Evolutionary conservation across 2,113 vertebrate species (phyloP).

Genomic region (Danionella cerebrum): DNA sequence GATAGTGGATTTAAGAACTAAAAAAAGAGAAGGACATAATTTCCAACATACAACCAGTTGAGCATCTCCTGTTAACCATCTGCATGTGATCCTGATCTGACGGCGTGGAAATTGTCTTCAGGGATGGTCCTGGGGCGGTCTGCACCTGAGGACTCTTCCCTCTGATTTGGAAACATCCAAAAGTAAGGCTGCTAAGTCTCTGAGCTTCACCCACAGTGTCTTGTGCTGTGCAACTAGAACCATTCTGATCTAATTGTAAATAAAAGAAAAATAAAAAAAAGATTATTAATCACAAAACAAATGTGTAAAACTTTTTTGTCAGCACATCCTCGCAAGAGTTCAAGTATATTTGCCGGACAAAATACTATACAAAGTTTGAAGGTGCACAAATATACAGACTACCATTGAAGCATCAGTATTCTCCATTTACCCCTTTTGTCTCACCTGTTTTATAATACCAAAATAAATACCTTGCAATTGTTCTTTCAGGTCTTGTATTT

Average conservation of each 20-base stretch:
- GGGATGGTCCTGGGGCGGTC: constrained; percentile 64
- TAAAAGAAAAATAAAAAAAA: not conserved
- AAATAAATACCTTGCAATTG: constrained; percentile 75
- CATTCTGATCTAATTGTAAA: constrained; percentile 71
- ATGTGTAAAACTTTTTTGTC: too few relatives aligned
- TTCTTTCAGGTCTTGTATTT: constrained; percentile 77
- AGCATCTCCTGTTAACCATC: not conserved
- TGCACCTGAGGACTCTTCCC: constrained; percentile 78
- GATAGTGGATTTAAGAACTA: too few relatives aligned
- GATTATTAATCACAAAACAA: too few relatives aligned
- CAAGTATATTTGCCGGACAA: too few relatives aligned
- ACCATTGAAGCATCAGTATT: too few relatives aligned
- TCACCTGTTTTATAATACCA: not conserved
- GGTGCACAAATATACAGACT: too few relatives aligned
- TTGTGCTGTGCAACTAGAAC: constrained; percentile 33
- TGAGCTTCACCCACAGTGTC: constrained; percentile 76
- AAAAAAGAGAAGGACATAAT: not conserved
- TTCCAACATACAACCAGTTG: constrained; percentile 11
- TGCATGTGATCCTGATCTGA: constrained; percentile 1
- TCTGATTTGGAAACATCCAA: constrained; percentile 86
- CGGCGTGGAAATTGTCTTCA: constrained; percentile 50
- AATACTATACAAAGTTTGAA: too few relatives aligned
- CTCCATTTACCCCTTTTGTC: too few relatives aligned
- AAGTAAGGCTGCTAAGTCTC: constrained; percentile 85
- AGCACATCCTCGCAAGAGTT: too few relatives aligned